Conservation (phyloP, 2,797 vertebrate species). For the Periophthalmus magnuspinnatus region DNA sequence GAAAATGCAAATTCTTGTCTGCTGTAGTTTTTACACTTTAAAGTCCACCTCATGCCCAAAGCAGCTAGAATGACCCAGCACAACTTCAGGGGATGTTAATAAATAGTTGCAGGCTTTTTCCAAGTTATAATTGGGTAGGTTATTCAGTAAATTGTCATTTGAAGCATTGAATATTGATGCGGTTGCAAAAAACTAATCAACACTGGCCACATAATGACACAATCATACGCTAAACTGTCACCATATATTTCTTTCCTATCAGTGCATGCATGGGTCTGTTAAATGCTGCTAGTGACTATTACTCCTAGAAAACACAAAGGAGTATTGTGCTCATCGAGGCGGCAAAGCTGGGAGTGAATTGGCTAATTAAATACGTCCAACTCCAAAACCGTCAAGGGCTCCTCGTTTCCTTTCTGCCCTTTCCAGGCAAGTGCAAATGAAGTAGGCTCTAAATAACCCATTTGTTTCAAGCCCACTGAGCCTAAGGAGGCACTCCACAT, state of each 20-base stretch:
- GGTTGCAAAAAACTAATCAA: not conserved
- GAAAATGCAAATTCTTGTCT: not conserved
- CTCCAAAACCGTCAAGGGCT: conserved; percentile 58
- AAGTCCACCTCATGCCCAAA: not conserved
- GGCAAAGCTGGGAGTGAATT: conserved; percentile 65
- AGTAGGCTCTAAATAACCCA: conserved; percentile 72
- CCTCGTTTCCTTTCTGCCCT: conserved; percentile 70
- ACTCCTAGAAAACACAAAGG: conserved; percentile 66
- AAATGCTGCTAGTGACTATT: conserved; percentile 69
- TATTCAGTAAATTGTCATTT: not conserved
- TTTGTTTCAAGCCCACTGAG: conserved; percentile 68
- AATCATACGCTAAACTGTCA: conserved; percentile 1
- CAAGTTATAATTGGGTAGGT: not conserved
- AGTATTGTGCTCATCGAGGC: conserved; percentile 59
- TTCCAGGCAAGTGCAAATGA: conserved; percentile 72
- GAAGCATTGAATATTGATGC: not conserved
- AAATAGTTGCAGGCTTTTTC: not conserved
- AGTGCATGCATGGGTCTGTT: conserved; percentile 52
- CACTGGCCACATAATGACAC: not conserved
- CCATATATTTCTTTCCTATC: conserved; percentile 30
- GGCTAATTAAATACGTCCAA: conserved; percentile 76
- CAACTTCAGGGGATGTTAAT: not conserved
- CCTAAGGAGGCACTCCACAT: conserved; percentile 54
- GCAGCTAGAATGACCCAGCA: not conserved
- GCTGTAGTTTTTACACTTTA: too few relatives aligned